Percentiles rank a stretch among this genome's conserved stretches.
Evolutionary conservation across 2,888 invertebrate genomes (phyloP).

Genomic region (Hirtodrosophila cameraria): DNA sequence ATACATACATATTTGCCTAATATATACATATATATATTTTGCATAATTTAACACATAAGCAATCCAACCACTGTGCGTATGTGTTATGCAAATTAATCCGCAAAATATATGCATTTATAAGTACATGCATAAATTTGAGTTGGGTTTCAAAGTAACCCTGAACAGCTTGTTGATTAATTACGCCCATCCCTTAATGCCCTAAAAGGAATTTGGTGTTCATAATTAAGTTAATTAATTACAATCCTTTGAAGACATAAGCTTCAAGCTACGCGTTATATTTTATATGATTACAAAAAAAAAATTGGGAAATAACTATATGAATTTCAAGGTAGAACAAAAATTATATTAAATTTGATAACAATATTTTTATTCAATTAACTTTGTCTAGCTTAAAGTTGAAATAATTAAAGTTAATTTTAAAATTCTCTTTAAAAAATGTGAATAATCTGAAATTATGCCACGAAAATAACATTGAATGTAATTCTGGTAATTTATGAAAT

Average conservation of each 20-base stretch:
- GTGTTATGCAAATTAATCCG: constrained; percentile 49
- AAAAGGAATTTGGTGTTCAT: constrained; percentile 46
- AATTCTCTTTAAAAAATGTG: too few relatives aligned
- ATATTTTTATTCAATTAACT: not conserved
- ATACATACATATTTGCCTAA: not conserved
- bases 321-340: not conserved
- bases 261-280: too few relatives aligned
- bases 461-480: too few relatives aligned
- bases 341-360: not conserved
- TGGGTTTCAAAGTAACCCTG: not conserved
- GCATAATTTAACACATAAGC: constrained; percentile 47
- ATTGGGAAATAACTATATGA: too few relatives aligned
- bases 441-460: too few relatives aligned
- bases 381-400: too few relatives aligned
- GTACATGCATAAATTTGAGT: constrained; percentile 27
- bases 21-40: constrained; percentile 29
- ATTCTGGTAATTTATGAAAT: not conserved
- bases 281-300: not conserved
- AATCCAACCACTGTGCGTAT: constrained; percentile 48
- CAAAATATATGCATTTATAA: constrained; percentile 24
- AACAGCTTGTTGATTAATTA: constrained; percentile 36
- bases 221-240: constrained; percentile 45
- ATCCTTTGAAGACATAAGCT: constrained; percentile 22
- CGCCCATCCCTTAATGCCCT: constrained; percentile 4
- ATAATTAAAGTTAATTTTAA: too few relatives aligned